A percentile compares a stretch with the other conserved stretches of the same genome.
phyloP scores from a whole-genome alignment of 2,797 vertebrate species.

The Xenentodon cancila region DNA sequence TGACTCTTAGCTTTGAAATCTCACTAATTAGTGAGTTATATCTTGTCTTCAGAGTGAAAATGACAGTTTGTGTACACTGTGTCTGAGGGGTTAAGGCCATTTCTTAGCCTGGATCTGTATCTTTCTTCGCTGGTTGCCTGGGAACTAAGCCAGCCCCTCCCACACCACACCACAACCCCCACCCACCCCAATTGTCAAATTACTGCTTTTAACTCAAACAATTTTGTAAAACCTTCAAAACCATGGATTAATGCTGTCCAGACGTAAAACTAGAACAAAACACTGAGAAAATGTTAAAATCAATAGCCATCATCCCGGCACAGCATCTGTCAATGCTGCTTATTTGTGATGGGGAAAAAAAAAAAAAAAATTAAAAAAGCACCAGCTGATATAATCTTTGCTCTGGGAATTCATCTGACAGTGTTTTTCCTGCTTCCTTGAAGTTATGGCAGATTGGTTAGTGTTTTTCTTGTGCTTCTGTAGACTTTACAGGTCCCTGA shows the following conservation, averaged over 20 bases:
- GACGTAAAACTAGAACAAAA: constrained; percentile 4
- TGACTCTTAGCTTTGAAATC: neutral
- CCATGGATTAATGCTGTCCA: neutral
- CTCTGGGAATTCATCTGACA: constrained; percentile 36
- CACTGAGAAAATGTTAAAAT: constrained; percentile 19
- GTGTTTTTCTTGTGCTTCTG: constrained; percentile 38
- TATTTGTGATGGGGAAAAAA: constrained; percentile 16
- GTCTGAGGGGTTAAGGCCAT: neutral
- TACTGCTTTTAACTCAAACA: neutral
- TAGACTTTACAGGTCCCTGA: constrained; percentile 50
- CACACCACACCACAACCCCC: constrained; percentile 5
- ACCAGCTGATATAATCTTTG: constrained; percentile 31
- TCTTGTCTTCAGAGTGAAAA: neutral
- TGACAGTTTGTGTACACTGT: no score
- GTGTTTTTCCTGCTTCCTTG: constrained; percentile 44
- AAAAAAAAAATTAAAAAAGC: constrained; percentile 10
- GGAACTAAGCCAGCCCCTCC: neutral
- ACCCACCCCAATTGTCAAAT: neutral
- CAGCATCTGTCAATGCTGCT: constrained; percentile 25
- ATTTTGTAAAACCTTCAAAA: neutral
- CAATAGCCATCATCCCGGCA: constrained; percentile 32
- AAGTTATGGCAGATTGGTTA: constrained; percentile 40
- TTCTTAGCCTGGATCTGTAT: neutral
- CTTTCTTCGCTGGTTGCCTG: neutral
- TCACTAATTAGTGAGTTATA: constrained; percentile 4